Conservation (phyloP, 2,113 vertebrate species). For the Neomonachus schauinslandi region DNA sequence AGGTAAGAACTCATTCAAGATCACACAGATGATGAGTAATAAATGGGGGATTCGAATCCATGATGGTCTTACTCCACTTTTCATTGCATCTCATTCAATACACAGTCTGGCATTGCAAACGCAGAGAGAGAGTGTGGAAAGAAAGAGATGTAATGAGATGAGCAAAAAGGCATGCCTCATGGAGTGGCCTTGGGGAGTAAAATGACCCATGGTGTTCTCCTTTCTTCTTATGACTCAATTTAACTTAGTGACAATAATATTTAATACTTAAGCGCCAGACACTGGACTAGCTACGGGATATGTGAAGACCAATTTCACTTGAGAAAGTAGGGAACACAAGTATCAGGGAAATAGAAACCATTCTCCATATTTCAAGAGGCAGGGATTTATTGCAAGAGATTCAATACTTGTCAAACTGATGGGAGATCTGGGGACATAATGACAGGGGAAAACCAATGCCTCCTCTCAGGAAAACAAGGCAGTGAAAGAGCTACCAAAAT, state of each 20-base stretch:
- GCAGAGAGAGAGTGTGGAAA: not conserved
- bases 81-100: not conserved
- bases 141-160: not conserved
- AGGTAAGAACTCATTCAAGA: not conserved
- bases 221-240: not conserved
- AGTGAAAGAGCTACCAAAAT: not conserved
- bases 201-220: not conserved
- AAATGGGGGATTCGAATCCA: not conserved
- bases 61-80: not conserved
- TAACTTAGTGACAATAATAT: not conserved
- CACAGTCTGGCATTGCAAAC: not conserved
- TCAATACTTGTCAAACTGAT: not conserved
- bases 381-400: not conserved
- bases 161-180: not conserved
- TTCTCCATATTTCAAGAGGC: constrained; percentile 12
- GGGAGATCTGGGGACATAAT: not conserved
- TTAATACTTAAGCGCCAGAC: not conserved
- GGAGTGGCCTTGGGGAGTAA: not conserved
- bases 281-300: not conserved
- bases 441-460: not conserved
- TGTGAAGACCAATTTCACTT: not conserved
- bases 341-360: not conserved
- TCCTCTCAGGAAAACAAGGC: not conserved
- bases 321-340: not conserved
- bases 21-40: not conserved